Evolutionary conservation across 1,140 invertebrate species (phyloP), one percentile per base, ranked within the genome.

Genomic region (Spodoptera litura): DNA sequence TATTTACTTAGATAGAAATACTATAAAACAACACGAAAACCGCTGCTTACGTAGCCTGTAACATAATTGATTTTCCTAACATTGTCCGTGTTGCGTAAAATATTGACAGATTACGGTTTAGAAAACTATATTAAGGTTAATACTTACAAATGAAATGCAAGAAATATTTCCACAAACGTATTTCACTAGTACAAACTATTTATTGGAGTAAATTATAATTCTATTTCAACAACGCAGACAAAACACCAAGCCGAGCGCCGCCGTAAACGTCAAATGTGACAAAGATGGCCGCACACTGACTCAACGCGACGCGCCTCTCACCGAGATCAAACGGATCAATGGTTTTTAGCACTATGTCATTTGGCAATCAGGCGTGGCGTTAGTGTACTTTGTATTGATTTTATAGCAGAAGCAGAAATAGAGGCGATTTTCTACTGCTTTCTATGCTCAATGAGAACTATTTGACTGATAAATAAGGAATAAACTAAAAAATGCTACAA

Each of bases 11-110:
- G 15, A 66, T 25, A 20, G 1, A 5, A 15, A 49, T 44, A 66
- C 4, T 2, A 20, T 49, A 12, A 66, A n/a, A 35, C 15, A 64
- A n/a, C 15, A 49, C n/a, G 31, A 70, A n/a, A 31, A 31, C 31
- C 49, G 66, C 13, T 73, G 56, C 70, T 56, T 73, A 73, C 56
- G 70, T 73, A 73, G 70, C 35, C 15, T 55, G 10, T 58, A 13
- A 25, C 31, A 20, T 25, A 13, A 73, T 73, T 13, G 35, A 73
- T 73, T 73, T 55, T 58, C 31, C 15, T n/a, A n/a, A 49, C 9
- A 15, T 56, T 27, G 11, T 31, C 20, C 11, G 20, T 13, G 4
- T 35, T 8, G 11, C 27, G 11, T 3, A 31, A 3, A 13, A 35
- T 27, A 25, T 35, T 6, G 38, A 38, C 5, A 44, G 38, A 44